Conservation (phyloP, 2,113 vertebrate species). For the Podocnemis expansa region DNA sequence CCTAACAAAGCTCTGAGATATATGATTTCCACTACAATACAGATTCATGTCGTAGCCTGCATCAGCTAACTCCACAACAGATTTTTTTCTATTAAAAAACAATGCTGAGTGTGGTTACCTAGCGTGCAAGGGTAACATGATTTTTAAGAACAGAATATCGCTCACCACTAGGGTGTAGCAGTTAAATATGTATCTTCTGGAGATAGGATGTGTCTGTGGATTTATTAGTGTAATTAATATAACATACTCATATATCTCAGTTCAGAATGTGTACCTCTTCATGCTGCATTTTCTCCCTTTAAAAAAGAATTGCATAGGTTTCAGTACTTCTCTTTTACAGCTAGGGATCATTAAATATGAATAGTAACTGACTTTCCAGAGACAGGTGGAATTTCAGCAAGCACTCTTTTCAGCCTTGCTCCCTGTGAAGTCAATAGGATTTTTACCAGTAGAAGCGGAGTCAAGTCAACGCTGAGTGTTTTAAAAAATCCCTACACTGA, state of each 20-base stretch:
- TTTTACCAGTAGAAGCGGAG: neutral
- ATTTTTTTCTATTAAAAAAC: neutral
- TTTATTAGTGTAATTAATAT: neutral
- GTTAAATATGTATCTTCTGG: neutral
- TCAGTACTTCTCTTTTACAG: neutral
- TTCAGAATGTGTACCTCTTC: neutral
- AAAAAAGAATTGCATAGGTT: neutral
- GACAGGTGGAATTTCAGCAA: neutral
- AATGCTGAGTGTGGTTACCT: neutral
- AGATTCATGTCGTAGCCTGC: neutral
- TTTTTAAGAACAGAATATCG: neutral
- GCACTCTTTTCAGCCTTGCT: neutral
- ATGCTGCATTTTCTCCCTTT: fast-evolving
- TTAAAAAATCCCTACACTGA: neutral
- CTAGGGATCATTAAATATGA: neutral
- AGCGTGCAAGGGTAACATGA: neutral
- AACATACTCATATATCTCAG: neutral
- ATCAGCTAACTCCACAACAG: neutral
- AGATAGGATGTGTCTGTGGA: neutral
- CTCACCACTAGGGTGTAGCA: neutral
- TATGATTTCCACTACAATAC: neutral
- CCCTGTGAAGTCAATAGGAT: neutral
- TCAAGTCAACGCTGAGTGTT: neutral
- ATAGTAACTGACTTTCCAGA: neutral
- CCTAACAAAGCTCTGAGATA: neutral